Conservation (phyloP, 2,797 vertebrate species). For the Prunella strophiata region DNA sequence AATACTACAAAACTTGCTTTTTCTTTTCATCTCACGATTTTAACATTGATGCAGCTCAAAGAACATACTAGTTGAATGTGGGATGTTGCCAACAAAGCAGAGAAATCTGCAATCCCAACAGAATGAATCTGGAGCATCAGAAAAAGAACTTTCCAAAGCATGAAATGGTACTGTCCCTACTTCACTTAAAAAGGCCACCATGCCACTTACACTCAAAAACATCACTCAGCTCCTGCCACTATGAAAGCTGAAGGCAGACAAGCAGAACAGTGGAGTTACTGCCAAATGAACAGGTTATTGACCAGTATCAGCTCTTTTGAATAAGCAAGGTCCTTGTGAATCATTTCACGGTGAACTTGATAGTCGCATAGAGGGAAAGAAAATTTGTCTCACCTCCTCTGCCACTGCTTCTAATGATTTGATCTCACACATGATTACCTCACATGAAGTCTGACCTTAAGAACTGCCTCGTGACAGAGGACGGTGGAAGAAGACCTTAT, state of each 20-base stretch:
- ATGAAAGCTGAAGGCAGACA: not conserved
- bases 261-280: not conserved
- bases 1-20: not conserved
- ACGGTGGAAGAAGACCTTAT: not conserved
- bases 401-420: slow-evolving; percentile 6
- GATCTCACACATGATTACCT: slow-evolving; percentile 10
- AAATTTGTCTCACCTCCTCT: not conserved
- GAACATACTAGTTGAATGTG: not conserved
- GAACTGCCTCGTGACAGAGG: not conserved
- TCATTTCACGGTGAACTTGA: not conserved
- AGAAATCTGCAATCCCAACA: not conserved
- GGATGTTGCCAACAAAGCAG: not conserved
- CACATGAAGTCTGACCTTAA: not conserved
- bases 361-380: not conserved
- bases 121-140: not conserved
- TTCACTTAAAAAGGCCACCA: not conserved
- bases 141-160: not conserved
- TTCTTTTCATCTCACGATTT: not conserved
- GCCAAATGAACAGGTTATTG: slow-evolving; percentile 27
- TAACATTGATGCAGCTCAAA: not conserved
- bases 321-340: not conserved
- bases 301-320: not conserved
- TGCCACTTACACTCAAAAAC: not conserved
- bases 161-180: not conserved
- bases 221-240: not conserved